Conservation (phyloP, 2,113 vertebrate genomes). For the Empidonax traillii region DNA sequence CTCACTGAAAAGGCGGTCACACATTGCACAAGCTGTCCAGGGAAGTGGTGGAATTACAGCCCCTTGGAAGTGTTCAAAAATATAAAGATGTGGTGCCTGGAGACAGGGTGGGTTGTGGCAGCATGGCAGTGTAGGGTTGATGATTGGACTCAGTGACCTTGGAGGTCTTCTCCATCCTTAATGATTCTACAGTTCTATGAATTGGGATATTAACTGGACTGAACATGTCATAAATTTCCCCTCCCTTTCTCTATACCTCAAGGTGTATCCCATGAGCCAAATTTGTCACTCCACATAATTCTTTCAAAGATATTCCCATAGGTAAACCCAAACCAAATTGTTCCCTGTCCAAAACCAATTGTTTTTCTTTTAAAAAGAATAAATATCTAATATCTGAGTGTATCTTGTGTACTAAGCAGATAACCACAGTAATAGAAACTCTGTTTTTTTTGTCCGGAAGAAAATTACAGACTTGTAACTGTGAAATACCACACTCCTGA, state of each 20-base stretch:
- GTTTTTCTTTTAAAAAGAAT: neutral
- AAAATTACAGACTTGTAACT: neutral
- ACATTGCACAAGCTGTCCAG: neutral
- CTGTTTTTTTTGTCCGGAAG: neutral
- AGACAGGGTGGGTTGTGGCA: neutral
- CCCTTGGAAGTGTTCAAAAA: neutral
- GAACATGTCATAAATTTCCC: neutral
- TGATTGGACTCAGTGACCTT: neutral
- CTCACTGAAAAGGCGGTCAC: neutral
- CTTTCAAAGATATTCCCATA: neutral
- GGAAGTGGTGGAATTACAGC: neutral
- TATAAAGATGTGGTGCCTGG: neutral
- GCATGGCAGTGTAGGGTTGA: neutral
- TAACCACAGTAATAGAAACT: neutral
- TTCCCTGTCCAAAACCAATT: neutral
- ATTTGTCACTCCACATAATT: neutral
- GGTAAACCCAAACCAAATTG: neutral
- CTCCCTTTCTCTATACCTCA: neutral
- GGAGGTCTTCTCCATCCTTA: neutral
- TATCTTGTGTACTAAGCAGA: neutral
- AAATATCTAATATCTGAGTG: neutral
- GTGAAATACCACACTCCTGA: neutral
- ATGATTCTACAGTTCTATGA: rapidly evolving
- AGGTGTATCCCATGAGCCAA: neutral
- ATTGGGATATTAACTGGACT: neutral